A percentile compares a stretch with the other conserved stretches of the same genome.
Evolutionary conservation across 2,888 invertebrate species (phyloP).

Genomic region (Linnaemya vulpina): DNA sequence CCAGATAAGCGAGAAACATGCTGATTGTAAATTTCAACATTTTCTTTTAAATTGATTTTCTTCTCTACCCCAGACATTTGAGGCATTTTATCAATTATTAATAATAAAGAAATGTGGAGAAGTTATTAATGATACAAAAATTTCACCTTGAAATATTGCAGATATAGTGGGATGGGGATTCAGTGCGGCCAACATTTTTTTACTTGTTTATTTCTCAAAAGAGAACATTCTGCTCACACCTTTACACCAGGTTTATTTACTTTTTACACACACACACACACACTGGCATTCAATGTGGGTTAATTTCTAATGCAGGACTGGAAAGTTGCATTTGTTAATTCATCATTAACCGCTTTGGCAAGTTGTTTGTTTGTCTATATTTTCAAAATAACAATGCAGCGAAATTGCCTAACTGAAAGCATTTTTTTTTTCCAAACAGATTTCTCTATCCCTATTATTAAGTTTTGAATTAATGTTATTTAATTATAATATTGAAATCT

Average conservation of each 20-base stretch:
- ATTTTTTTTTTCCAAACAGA: background rate
- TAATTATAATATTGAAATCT: constrained; percentile 8
- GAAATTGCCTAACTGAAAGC: background rate
- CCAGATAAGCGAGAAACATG: constrained; percentile 56
- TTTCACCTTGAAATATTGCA: constrained; percentile 18
- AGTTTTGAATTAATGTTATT: background rate
- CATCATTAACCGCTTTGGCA: background rate
- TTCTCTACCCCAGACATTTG: constrained; percentile 37
- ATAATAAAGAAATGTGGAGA: background rate
- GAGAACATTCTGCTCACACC: no score
- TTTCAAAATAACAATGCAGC: background rate
- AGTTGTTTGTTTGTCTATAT: background rate
- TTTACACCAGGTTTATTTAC: background rate
- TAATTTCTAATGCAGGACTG: background rate
- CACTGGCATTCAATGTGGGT: background rate
- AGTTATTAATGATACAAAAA: constrained; percentile 5
- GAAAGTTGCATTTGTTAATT: background rate
- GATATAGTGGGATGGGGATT: background rate
- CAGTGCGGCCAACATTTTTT: background rate
- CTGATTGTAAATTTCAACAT: constrained; percentile 9
- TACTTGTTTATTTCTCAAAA: no score
- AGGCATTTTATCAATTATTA: constrained; percentile 62
- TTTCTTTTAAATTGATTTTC: background rate
- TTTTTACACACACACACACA: no score
- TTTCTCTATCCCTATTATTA: background rate